Evolutionary conservation across 2,888 invertebrate species (phyloP), one percentile per base, ranked within the genome.

Genomic region (Caenorhabditis sulstoni): DNA sequence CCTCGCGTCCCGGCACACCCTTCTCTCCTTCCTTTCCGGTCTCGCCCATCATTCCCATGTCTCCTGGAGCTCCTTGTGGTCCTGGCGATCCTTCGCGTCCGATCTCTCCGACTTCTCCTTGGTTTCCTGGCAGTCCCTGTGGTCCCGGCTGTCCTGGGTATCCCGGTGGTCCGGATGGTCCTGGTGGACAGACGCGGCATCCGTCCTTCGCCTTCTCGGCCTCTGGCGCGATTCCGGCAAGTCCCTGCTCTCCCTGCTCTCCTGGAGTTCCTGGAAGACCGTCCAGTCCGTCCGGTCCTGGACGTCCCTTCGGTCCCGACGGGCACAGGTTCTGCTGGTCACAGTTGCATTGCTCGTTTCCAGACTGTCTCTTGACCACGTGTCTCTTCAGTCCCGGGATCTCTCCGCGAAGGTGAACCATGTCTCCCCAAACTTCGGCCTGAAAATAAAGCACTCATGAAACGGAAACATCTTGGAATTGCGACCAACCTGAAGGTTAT

Each of bases 81-180:
- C 85, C 85, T 49, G 76, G 62, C 7, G 75, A 37, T 93, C 93
- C 57, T 93, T 66, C 75, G 50, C 79, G 78, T 93, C 93, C 50
- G 12, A 55, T 41, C 20, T 71, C 70, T 75, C 85, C 85, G n/a
- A 23, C 41, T 0, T 73, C 76, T 78, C 85, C 85, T 16, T 74
- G 75, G 44, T 71, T 39, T 93, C 93, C 57, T 58, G 88, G 87
- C 35, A 86, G 81, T 58, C 90, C 90, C 68, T 87, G 87, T 64
- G 88, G 86, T 68, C 89, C 89, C 55, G 81, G 74, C 37, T 85
- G 81, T 67, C 89, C 89, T 45, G 85, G 79, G 68, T 87, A 87
- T 57, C 89, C 89, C 35, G 74, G 53, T 65, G 82, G 81, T 73
- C 84, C 84, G 35, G 66, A 67, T 68, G 81, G 76, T 49, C 84